Evolutionary conservation across 2,113 vertebrate genomes (phyloP).

Genomic region (Marmota flaviventris): DNA sequence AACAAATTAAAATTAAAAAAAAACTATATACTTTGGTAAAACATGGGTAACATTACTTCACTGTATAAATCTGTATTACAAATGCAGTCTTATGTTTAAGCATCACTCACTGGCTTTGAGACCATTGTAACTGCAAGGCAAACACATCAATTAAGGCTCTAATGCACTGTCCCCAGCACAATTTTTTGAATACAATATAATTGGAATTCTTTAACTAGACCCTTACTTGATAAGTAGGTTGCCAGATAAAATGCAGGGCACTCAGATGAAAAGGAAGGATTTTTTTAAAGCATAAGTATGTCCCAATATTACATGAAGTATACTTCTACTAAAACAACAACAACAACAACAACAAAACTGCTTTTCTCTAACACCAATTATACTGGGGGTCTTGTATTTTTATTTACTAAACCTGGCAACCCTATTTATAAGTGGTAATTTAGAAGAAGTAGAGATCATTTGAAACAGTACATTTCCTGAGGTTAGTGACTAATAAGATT

Average conservation of each 20-base stretch:
- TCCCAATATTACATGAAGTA: neutral
- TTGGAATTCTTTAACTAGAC: neutral
- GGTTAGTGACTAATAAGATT: slow-evolving; percentile 49
- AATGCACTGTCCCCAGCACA: neutral
- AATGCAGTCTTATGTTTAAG: neutral
- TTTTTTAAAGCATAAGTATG: neutral
- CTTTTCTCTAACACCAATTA: neutral
- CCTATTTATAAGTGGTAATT: slow-evolving; percentile 14
- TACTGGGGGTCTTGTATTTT: neutral
- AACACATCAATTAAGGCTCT: neutral
- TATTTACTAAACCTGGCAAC: slow-evolving; percentile 12
- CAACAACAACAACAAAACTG: too few species aligned
- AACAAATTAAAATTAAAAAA: too few species aligned
- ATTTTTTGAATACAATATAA: neutral
- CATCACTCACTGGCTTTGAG: neutral
- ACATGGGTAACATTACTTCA: slow-evolving; percentile 7
- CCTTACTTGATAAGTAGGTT: neutral
- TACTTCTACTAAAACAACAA: neutral
- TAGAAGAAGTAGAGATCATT: slow-evolving; percentile 29
- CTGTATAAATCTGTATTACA: neutral
- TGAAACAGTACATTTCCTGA: slow-evolving; percentile 46
- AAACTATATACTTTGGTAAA: neutral
- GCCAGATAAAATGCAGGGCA: neutral
- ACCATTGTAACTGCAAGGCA: slow-evolving; percentile 1
- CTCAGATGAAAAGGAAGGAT: neutral